Conservation (phyloP, 2,797 vertebrate genomes). For the Propithecus perrieri region DNA sequence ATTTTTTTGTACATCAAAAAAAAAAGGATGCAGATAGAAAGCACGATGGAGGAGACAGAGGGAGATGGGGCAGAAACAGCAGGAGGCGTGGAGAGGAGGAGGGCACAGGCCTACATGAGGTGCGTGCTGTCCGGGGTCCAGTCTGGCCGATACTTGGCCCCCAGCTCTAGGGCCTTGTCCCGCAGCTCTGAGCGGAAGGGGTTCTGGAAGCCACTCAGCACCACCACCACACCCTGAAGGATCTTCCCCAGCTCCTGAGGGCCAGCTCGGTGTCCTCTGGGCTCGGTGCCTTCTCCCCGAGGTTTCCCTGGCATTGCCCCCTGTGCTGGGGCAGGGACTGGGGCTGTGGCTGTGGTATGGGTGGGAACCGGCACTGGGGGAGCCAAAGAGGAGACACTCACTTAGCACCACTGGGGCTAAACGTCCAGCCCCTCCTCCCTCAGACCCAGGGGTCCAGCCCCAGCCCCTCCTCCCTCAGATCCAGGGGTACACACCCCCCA, state of each 20-base stretch:
- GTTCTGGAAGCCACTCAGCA: slow-evolving; percentile 95
- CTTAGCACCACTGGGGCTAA: not conserved
- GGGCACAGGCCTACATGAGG: slow-evolving; percentile 89
- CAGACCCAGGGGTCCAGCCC: not conserved
- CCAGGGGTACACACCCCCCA: not conserved
- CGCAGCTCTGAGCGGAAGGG: slow-evolving; percentile 92
- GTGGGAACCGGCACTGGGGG: slow-evolving; percentile 48
- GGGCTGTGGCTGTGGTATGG: not conserved
- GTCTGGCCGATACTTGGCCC: slow-evolving; percentile 92
- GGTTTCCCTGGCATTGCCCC: not conserved
- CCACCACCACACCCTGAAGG: slow-evolving; percentile 92
- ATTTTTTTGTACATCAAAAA: too few species aligned
- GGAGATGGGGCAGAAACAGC: accelerated
- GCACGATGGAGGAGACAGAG: not conserved
- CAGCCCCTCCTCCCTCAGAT: not conserved
- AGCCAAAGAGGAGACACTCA: not conserved
- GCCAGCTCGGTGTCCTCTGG: slow-evolving; percentile 69
- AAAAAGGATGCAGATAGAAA: not conserved
- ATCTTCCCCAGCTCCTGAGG: slow-evolving; percentile 84
- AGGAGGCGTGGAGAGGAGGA: accelerated
- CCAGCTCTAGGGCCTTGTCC: slow-evolving; percentile 94
- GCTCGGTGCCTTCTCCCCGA: slow-evolving; percentile 78
- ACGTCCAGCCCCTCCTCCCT: not conserved
- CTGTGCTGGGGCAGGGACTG: slow-evolving; percentile 22
- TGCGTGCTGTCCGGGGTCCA: slow-evolving; percentile 93